A percentile compares a stretch with the other conserved stretches of the same genome.
These are phyloP conservation scores for Nerophis ophidion DNA, from an alignment of 2,113 vertebrate genomes.

Conservation along the genomic window DNA sequence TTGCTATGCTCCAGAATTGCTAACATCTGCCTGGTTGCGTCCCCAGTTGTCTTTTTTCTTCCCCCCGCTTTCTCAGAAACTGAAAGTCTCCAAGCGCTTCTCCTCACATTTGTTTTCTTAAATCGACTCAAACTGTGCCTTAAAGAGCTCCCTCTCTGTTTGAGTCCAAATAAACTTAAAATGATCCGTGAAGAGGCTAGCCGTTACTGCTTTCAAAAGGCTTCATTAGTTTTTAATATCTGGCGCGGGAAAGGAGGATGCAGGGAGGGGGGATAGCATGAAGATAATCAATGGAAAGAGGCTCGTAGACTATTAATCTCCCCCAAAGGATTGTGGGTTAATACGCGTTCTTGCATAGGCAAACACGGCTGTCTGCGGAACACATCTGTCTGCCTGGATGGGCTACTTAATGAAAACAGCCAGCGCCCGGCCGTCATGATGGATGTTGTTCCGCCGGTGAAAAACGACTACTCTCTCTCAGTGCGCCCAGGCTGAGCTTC, in stretches of 20 bases:
- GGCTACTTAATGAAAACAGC: slow-evolving; percentile 77
- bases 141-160: slow-evolving; percentile 74
- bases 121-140: slow-evolving; percentile 74
- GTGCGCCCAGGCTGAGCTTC: slow-evolving; percentile 46
- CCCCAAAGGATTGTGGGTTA: slow-evolving; percentile 73
- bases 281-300: slow-evolving; percentile 77
- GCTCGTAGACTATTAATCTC: slow-evolving; percentile 74
- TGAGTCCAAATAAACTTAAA: slow-evolving; percentile 75
- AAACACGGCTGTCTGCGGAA: slow-evolving; percentile 68
- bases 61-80: no score
- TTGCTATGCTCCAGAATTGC: slow-evolving; percentile 65
- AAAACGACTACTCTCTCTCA: slow-evolving; percentile 65
- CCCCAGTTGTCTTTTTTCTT: slow-evolving; percentile 55
- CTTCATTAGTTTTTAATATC: slow-evolving; percentile 81
- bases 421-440: slow-evolving; percentile 63
- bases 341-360: slow-evolving; percentile 72
- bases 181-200: slow-evolving; percentile 74
- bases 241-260: slow-evolving; percentile 52
- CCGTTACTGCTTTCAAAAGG: slow-evolving; percentile 67
- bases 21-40: slow-evolving; percentile 71
- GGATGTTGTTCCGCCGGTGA: slow-evolving; percentile 65
- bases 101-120: slow-evolving; percentile 75
- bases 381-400: slow-evolving; percentile 75
- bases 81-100: slow-evolving; percentile 41
- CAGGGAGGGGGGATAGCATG: slow-evolving; percentile 52